phyloP scores from a whole-genome alignment of 2,797 vertebrate genomes.

The Apodemus agrarius region DNA sequence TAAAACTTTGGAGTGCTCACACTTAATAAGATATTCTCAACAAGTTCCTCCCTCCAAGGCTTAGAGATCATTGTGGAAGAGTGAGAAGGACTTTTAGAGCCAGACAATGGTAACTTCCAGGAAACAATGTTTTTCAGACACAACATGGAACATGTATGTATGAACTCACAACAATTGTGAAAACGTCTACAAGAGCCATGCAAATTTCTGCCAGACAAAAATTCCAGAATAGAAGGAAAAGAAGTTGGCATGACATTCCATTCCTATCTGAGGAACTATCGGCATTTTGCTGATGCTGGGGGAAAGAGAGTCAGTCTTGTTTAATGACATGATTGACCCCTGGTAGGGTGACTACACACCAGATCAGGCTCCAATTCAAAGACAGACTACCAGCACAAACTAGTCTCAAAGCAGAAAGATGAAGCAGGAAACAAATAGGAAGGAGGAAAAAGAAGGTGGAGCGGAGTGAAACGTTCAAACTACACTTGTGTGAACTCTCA shows the following conservation, averaged over 20 bases:
- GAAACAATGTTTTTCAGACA: not conserved
- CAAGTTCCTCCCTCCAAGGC: not conserved
- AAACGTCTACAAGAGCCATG: not conserved
- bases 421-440: not conserved
- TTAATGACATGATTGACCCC: not conserved
- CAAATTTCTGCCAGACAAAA: not conserved
- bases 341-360: not conserved
- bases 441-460: too few relatives aligned
- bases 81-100: not conserved
- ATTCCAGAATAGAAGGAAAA: not conserved
- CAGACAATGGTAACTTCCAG: not conserved
- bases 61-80: not conserved
- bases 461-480: not conserved
- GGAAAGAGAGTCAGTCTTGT: not conserved
- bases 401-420: not conserved
- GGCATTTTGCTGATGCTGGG: not conserved
- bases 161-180: not conserved
- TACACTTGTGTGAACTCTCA: not conserved
- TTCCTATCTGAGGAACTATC: not conserved
- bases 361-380: not conserved
- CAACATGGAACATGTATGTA: not conserved
- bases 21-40: not conserved
- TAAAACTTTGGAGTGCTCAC: not conserved
- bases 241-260: not conserved
- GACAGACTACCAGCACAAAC: not conserved